Evolutionary conservation across 2,113 vertebrate species (phyloP), one percentile per base, ranked within the genome.

Genomic region (Delphinus delphis): DNA sequence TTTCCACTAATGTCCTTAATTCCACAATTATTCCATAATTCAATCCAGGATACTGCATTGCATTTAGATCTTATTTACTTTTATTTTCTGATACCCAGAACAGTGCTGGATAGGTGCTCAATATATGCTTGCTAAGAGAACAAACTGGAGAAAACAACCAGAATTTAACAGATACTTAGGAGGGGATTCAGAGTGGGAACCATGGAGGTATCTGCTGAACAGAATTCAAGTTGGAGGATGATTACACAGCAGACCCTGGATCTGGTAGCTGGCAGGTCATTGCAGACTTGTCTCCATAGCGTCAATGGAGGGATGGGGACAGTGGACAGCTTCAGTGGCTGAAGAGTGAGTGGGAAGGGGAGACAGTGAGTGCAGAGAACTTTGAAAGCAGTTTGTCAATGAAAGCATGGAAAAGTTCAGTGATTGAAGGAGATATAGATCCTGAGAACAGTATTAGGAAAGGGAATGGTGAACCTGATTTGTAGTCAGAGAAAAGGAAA

Each of bases 401-500:
- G 41, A 83, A 41, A 47, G 63, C 12, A n/a, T 83, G n/a, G 60
- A 18, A 68, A 38, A 5, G 5, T 10, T 15, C 18, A 21, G 31
- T 18, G 14, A 20, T 3, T 9, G n/a, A 53, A 55, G 38, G 82
- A 63, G 36, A 70, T 5, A 23, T 65, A 87, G 26, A 47, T 74
- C 13, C 11, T 15, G 38, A 73, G 50, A 5, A 70, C 5, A 62
- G 6, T 41, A 73, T 67, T 67, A 50, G 67, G 77, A 62, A 65
- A 83, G 18, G 44, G 65, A 71, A 71, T 4, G 17, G 58, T 28
- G 44, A 63, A 31, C 31, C 88, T 88, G 31, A 20, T 44, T 73
- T 76, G 38, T 65, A 80, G 47, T 71, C 25, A 76, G 65, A 93
- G 93, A 36, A 80, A n/a, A 91, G 71, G 41, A 7, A 83, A 74